A percentile compares a stretch with the other conserved stretches of the same genome.
phyloP scores from a whole-genome alignment of 2,888 invertebrate genomes.

The Ceramica pisi region DNA sequence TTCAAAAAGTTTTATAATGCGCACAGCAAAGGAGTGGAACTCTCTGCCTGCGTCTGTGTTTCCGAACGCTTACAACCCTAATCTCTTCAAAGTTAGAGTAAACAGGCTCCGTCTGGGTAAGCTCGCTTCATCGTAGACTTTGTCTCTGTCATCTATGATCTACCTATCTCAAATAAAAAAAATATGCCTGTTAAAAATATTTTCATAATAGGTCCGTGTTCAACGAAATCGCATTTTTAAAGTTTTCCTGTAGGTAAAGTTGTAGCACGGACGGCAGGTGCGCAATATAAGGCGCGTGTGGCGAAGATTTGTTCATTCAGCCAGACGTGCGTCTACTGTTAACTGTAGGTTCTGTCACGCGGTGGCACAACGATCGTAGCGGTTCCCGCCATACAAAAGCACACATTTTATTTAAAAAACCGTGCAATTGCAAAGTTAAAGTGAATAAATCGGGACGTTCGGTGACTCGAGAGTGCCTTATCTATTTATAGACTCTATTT shows the following conservation, averaged over 20 bases:
- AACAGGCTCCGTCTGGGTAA: too few relatives aligned
- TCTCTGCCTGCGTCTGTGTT: too few relatives aligned
- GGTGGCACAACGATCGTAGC: conserved; percentile 88
- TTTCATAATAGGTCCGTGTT: conserved; percentile 44
- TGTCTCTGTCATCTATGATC: too few relatives aligned
- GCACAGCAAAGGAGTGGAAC: too few relatives aligned
- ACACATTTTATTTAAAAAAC: conserved; percentile 90
- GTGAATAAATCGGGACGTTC: conserved; percentile 82
- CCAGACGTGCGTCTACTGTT: conserved; percentile 83
- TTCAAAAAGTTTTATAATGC: too few relatives aligned
- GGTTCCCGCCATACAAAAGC: conserved; percentile 78
- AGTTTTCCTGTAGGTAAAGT: conserved; percentile 71
- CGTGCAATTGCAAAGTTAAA: conserved; percentile 89
- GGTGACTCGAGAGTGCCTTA: conserved; percentile 86
- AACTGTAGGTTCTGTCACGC: conserved; percentile 89
- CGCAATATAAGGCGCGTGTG: conserved; percentile 75
- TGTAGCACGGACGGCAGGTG: conserved; percentile 59
- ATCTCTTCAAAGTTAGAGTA: too few relatives aligned
- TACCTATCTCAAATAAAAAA: too few relatives aligned
- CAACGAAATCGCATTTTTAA: conserved; percentile 66
- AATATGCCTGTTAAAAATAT: too few relatives aligned
- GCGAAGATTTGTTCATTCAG: conserved; percentile 85
- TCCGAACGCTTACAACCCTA: too few relatives aligned
- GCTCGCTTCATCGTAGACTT: too few relatives aligned
- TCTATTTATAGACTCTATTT: conserved; percentile 80